Conservation (phyloP, 2,797 vertebrate species). For the Pristis pectinata region DNA sequence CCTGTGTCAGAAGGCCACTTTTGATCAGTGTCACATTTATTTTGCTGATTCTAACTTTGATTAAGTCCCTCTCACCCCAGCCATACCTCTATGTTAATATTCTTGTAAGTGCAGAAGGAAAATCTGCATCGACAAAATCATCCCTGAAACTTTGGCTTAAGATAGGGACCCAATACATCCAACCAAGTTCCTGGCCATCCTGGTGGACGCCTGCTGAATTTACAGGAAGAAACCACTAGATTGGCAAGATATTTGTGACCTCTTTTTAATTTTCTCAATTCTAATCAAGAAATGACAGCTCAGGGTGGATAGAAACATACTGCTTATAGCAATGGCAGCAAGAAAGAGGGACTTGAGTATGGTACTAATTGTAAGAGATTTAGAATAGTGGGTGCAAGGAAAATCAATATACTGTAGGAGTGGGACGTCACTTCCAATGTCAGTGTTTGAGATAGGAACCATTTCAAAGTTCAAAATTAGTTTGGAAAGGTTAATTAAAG, state of each 20-base stretch:
- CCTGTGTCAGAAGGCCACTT: background rate
- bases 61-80: background rate
- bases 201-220: background rate
- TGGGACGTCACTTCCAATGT: background rate
- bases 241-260: background rate
- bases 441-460: background rate
- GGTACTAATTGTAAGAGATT: background rate
- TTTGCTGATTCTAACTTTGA: background rate
- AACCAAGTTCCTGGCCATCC: background rate
- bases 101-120: background rate
- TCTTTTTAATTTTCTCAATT: background rate
- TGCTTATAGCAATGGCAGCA: background rate
- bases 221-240: background rate
- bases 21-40: background rate
- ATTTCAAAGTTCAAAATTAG: background rate
- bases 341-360: background rate
- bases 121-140: background rate
- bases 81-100: background rate
- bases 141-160: background rate
- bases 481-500: background rate
- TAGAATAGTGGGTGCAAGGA: background rate
- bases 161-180: background rate
- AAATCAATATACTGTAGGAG: background rate
- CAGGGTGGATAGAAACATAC: background rate
- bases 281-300: background rate